Evolutionary conservation across 35 echinoderm and acorn worm genomes (phyloP), one percentile per base, ranked within the genome.

Genomic region (Nesometra sesokonis): DNA sequence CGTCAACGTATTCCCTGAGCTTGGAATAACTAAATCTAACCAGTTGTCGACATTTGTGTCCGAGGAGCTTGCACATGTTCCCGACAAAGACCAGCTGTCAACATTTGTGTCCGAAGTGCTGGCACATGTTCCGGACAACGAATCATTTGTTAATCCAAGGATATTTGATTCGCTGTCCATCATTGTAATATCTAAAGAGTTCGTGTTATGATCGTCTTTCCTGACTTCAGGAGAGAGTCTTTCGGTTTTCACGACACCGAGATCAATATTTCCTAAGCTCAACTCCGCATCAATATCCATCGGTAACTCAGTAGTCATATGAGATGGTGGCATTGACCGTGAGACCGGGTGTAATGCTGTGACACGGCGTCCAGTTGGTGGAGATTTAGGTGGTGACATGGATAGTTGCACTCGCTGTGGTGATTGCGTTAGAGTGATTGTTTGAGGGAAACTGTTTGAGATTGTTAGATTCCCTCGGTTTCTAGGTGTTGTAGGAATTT

Each of bases 11-110:
- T 87, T 77, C 5, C 80, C 31, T 29, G 88, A 82, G 0, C 87
- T 83, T 5, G 92, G 90, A 30, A 94, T 88, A 32, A 99, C 88
- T 31, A 99, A 82, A 84, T 93, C 92, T n/a, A 99, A 46, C 96
- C 96, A 99, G 79, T 94, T 93, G 34, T 93, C 77, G 33, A 93
- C 80, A 38, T 90, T 83, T 32, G 77, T 84, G 80, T 77, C 86
- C 33, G 87, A 83, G 30, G 93, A 94, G 29, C 85, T 67, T 67
- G 52, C 81, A 34, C 84, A 79, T 17, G 88, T 86, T 9, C 80
- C 34, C 0, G 88, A 82, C 0, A 94, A 81, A 0, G 93, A 90
- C 21, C 85, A 82, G 29, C 88, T 46, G 32, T 82, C 89, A 17
- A 87, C 77, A 9, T 81, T 39, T 47, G 88, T 77, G 17, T 85